Evolutionary conservation across 2,113 vertebrate species (phyloP), one percentile per base, ranked within the genome.

Genomic region (Burhinus oedicnemus): DNA sequence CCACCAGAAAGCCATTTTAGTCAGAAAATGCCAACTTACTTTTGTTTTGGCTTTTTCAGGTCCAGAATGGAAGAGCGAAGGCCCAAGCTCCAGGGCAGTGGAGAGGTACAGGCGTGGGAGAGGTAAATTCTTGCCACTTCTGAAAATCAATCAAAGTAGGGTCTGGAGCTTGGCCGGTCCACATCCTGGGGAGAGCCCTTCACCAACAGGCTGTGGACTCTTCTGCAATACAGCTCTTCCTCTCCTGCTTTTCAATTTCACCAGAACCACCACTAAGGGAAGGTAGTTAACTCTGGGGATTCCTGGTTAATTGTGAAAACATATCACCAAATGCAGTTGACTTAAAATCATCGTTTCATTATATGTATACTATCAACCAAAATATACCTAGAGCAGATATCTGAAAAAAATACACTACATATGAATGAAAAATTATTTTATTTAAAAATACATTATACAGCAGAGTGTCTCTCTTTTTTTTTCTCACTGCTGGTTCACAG

Each of bases 381-480:
- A 60, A 58, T 16, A 20, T 3, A 66, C 26, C 69, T 36, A 65
- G 12, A 82, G 32, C 65, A 54, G 15, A 54, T 44, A 64, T 18
- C 69, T 88, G 20, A 60, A 80, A 87, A 95, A 80, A 86, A 64
- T 25, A 93, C 60, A 82, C 84, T 55, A 45, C 45, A 75, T 45
- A 57, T 72, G 83, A 71, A 77, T 88, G 84, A 95, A 93, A 95
- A 97, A 95, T 97, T 97, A 93, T 98, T 98, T 98, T 98, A 98
- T 98, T 98, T 98, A 98, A 98, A 98, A 98, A 98, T 98, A 98
- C 98, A 97, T 97, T 98, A 97, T 97, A 98, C 97, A 98, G 98
- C 96, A 98, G 98, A 96, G 97, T 98, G 95, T 97, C 92, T 96
- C 97, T 96, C 91, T 89, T 96, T 91, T 83, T 96, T 40, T 97